Percentiles rank a stretch among this genome's conserved stretches.
phyloP scores from a whole-genome alignment of 92 coral and sea anemone species.

The Porites rus region DNA sequence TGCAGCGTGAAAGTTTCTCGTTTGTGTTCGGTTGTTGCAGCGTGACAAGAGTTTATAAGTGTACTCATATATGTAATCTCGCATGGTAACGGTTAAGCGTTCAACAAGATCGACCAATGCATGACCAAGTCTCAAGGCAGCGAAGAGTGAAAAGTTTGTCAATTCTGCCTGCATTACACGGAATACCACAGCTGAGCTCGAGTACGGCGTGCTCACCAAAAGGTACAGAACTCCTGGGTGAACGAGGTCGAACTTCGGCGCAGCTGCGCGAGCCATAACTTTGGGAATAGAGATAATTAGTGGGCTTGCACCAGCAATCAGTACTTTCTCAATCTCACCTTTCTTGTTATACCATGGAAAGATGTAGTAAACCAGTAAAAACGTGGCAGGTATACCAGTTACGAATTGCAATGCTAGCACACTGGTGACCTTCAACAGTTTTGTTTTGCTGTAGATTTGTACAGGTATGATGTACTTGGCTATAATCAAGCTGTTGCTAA shows the following conservation, averaged over 20 bases:
- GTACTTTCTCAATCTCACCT: constrained; percentile 30
- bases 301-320: constrained; percentile 39
- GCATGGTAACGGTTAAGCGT: constrained; percentile 67
- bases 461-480: constrained; percentile 36
- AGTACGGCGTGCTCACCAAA: constrained; percentile 50
- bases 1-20: constrained; percentile 3
- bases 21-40: constrained; percentile 25
- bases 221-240: constrained; percentile 64
- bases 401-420: constrained; percentile 57
- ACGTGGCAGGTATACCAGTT: constrained; percentile 55
- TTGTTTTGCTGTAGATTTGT: not conserved
- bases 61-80: constrained; percentile 74
- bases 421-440: constrained; percentile 20
- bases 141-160: constrained; percentile 49
- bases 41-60: constrained; percentile 45
- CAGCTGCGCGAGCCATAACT: constrained; percentile 51
- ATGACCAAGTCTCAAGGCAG: constrained; percentile 69
- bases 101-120: constrained; percentile 66
- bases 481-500: constrained; percentile 56
- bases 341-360: constrained; percentile 35
- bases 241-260: constrained; percentile 51
- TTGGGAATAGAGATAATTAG: constrained; percentile 61
- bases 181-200: constrained; percentile 50
- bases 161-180: constrained; percentile 83
- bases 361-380: constrained; percentile 33